Percentiles rank a stretch among this genome's conserved stretches.
Conservation (phyloP, 2,797 vertebrate species). For the Molossus alvarezi region DNA sequence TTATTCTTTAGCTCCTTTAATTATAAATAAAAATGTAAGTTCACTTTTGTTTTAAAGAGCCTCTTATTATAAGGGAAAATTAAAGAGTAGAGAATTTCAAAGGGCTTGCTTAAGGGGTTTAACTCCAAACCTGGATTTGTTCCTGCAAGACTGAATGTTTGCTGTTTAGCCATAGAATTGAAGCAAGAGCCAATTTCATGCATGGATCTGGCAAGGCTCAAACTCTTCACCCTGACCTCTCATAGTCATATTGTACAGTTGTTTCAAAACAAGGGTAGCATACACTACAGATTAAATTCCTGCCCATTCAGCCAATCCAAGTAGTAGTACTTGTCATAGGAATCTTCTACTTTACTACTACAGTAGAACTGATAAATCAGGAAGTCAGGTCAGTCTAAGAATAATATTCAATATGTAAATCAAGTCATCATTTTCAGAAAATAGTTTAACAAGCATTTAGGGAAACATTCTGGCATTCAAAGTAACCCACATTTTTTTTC, state of each 20-base stretch:
- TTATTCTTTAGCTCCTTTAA: conserved; percentile 35
- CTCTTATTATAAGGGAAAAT: not conserved
- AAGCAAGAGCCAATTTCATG: not conserved
- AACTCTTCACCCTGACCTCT: not conserved
- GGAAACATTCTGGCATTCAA: conserved; percentile 29
- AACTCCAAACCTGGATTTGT: conserved; percentile 42
- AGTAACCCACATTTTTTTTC: conserved; percentile 75
- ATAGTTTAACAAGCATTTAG: conserved; percentile 17
- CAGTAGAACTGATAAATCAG: not conserved
- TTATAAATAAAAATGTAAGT: conserved; percentile 30
- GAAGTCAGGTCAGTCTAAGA: not conserved
- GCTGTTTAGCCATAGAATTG: not conserved
- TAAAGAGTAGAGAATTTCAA: not conserved
- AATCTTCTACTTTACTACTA: not conserved
- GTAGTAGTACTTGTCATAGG: not conserved
- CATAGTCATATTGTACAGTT: not conserved
- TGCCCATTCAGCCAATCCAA: not conserved
- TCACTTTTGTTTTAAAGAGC: conserved; percentile 58
- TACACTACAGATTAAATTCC: not conserved
- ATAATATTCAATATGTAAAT: not conserved
- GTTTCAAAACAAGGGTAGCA: not conserved
- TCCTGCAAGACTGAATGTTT: not conserved
- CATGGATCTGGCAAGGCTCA: not conserved
- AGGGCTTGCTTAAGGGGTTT: not conserved
- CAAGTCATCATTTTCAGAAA: conserved; percentile 26